Evolutionary conservation across 2,888 invertebrate genomes (phyloP).

Genomic region (Athalia rosae): DNA sequence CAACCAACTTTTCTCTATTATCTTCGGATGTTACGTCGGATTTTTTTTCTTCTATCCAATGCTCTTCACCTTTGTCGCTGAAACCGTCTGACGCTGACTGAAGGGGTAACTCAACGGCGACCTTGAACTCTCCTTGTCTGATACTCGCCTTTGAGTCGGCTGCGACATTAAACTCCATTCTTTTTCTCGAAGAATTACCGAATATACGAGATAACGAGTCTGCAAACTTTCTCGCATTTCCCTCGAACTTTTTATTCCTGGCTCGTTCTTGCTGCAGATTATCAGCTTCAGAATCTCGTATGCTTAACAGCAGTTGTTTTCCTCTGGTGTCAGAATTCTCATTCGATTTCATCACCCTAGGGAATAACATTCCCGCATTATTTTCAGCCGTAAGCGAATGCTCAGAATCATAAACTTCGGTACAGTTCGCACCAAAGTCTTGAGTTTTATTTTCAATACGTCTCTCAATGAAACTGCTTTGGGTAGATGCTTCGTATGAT

Average conservation of each 20-base stretch:
- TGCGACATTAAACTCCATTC: not conserved
- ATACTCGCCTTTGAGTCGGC: not conserved
- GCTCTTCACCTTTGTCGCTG: not conserved
- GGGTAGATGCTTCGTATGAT: slow-evolving; percentile 11
- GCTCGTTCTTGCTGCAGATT: not conserved
- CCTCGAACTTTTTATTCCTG: not conserved
- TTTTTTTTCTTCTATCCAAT: not conserved
- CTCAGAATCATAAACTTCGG: not conserved
- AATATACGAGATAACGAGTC: slow-evolving; percentile 28
- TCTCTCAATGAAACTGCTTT: not conserved
- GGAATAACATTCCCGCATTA: not conserved
- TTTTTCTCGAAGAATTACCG: slow-evolving; percentile 12
- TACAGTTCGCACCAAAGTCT: not conserved
- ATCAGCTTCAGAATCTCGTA: not conserved
- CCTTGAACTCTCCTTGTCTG: slow-evolving; percentile 13
- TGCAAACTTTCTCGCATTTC: slow-evolving; percentile 15
- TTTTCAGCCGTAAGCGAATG: not conserved
- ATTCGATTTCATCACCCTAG: not conserved
- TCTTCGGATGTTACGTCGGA: not conserved
- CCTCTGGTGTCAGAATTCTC: not conserved
- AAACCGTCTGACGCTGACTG: slow-evolving; percentile 2
- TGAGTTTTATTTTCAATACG: not conserved
- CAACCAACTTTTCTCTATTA: slow-evolving; percentile 26
- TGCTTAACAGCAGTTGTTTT: not conserved
- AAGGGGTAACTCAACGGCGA: slow-evolving; percentile 10